Conservation (phyloP, 2,888 invertebrate genomes). For the Cerceris ruficornis region DNA sequence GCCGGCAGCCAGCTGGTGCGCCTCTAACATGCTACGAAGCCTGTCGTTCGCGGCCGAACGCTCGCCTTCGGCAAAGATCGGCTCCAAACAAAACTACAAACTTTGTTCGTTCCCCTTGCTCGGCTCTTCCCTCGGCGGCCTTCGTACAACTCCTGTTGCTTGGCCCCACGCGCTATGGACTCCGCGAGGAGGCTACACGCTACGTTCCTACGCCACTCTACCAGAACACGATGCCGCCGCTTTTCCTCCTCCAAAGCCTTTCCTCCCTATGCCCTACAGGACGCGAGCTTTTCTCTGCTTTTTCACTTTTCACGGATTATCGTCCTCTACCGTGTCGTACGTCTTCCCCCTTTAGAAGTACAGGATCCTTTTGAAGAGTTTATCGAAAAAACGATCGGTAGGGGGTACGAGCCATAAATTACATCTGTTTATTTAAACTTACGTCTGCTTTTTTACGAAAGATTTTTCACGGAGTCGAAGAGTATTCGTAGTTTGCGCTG, state of each 20-base stretch:
- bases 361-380: neutral
- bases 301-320: neutral
- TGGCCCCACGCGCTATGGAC: conserved; percentile 16
- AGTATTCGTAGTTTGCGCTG: too few species aligned
- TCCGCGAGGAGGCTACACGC: neutral
- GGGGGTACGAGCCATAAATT: too few species aligned
- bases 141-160: conserved; percentile 40
- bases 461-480: too few species aligned
- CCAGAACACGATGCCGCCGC: neutral
- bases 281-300: neutral
- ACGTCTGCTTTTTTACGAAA: too few species aligned
- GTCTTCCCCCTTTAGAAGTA: too few species aligned
- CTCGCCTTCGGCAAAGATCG: conserved; percentile 74
- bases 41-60: conserved; percentile 72
- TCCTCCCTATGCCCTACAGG: neutral
- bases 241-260: neutral
- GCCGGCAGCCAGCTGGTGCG: conserved; percentile 71
- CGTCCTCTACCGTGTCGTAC: neutral
- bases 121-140: neutral
- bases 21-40: conserved; percentile 66
- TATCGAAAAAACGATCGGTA: too few species aligned
- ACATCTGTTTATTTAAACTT: too few species aligned
- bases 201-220: conserved; percentile 7
- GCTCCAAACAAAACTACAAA: conserved; percentile 71
- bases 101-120: conserved; percentile 43